These are phyloP conservation scores for Terrapene triunguis DNA, from an alignment of 2,113 vertebrate genomes.

Conservation along the genomic window DNA sequence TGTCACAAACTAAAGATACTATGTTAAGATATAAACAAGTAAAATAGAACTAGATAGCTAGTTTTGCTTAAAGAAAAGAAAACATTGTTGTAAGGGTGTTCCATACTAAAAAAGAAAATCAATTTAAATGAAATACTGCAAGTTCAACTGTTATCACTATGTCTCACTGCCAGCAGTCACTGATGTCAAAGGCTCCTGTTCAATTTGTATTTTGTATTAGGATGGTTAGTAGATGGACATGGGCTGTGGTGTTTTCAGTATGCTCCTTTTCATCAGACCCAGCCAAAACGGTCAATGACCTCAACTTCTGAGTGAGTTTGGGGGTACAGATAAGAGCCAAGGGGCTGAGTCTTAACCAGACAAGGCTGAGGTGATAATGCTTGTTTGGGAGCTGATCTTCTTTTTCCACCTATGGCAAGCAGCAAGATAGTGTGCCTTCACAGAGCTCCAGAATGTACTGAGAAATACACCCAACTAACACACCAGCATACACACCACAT, in stretches of 20 bases:
- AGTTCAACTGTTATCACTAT: not conserved
- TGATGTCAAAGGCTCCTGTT: not conserved
- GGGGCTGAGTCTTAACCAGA: not conserved
- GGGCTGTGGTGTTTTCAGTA: constrained; percentile 21
- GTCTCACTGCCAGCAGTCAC: not conserved
- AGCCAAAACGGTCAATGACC: not conserved
- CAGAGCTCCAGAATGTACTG: not conserved
- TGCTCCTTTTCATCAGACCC: not conserved
- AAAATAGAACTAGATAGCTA: not conserved
- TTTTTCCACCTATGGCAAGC: not conserved
- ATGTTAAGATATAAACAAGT: not conserved
- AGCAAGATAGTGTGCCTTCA: fast-evolving
- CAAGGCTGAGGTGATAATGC: not conserved
- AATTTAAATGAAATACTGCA: not conserved
- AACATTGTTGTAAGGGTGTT: not conserved
- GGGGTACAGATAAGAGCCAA: not conserved
- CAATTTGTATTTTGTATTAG: not conserved
- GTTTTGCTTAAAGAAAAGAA: not conserved
- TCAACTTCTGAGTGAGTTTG: not conserved
- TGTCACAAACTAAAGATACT: not conserved
- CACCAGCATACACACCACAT: not conserved
- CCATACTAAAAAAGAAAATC: not conserved
- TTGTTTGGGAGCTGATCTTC: not conserved
- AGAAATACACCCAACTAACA: not conserved
- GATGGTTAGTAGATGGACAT: not conserved